phyloP scores from a whole-genome alignment of 2,888 invertebrate genomes.

The Acleris holmiana region DNA sequence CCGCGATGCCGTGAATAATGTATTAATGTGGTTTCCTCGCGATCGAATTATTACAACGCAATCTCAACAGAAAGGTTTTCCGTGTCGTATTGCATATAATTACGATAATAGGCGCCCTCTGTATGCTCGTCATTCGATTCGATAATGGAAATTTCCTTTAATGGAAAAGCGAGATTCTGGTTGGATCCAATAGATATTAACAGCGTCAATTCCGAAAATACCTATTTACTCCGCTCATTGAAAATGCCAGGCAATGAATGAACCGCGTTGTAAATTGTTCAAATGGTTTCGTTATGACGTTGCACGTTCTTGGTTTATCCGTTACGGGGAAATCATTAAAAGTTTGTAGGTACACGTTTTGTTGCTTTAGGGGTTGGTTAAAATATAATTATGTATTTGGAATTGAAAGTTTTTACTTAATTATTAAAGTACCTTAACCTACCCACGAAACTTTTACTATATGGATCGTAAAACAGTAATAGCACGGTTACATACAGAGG shows the following conservation, averaged over 20 bases:
- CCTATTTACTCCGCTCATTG: constrained; percentile 17
- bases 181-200: constrained; percentile 34
- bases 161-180: constrained; percentile 34
- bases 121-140: constrained; percentile 31
- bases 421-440: too few relatives aligned
- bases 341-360: constrained; percentile 7
- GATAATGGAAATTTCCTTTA: constrained; percentile 41
- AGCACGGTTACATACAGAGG: too few relatives aligned
- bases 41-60: constrained; percentile 53
- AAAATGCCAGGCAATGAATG: constrained; percentile 19
- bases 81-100: constrained; percentile 64
- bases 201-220: constrained; percentile 26
- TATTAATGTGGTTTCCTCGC: constrained; percentile 54
- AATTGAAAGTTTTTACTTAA: too few relatives aligned
- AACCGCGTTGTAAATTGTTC: constrained; percentile 20
- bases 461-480: too few relatives aligned
- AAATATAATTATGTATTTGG: not conserved
- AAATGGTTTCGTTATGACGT: constrained; percentile 27
- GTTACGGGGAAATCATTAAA: constrained; percentile 23
- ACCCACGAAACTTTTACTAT: too few relatives aligned
- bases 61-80: constrained; percentile 66
- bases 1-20: constrained; percentile 56
- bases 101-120: constrained; percentile 46
- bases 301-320: constrained; percentile 21
- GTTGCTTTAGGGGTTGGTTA: not conserved